Conservation (phyloP, 2,113 vertebrate genomes). For the Pristiophorus japonicus region DNA sequence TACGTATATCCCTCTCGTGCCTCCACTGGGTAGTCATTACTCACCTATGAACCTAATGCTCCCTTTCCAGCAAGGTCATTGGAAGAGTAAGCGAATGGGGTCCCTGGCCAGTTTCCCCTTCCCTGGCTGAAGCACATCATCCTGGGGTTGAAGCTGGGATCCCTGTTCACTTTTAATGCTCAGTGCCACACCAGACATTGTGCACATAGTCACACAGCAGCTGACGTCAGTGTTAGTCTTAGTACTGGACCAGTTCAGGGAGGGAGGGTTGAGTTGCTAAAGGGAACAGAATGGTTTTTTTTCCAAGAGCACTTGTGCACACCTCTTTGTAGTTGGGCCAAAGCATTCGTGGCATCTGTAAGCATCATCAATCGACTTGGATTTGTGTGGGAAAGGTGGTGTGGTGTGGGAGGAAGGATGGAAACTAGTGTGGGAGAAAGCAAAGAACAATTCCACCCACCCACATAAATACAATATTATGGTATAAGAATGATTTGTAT, state of each 20-base stretch:
- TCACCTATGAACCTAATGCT: not conserved
- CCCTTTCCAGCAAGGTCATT: not conserved
- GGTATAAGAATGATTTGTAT: not conserved
- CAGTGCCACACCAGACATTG: not conserved
- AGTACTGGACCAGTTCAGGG: not conserved
- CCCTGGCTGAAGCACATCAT: not conserved
- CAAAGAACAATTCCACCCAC: not conserved
- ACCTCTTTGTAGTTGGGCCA: not conserved
- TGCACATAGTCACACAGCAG: not conserved
- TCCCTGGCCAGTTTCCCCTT: not conserved
- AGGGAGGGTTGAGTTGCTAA: not conserved
- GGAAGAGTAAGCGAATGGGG: not conserved
- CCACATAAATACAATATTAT: slow-evolving; percentile 14
- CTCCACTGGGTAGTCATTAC: not conserved
- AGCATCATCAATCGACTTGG: not conserved
- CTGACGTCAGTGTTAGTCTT: not conserved
- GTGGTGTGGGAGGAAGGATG: not conserved
- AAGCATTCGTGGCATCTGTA: not conserved
- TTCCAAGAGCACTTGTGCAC: not conserved
- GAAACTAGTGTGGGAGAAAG: not conserved
- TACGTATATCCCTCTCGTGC: not conserved
- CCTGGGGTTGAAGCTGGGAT: not conserved
- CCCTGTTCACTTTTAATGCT: not conserved
- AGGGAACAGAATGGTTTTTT: not conserved
- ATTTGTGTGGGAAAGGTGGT: not conserved